Conservation (phyloP, 1,140 invertebrate species). For the Plectrocnemia conspersa region DNA sequence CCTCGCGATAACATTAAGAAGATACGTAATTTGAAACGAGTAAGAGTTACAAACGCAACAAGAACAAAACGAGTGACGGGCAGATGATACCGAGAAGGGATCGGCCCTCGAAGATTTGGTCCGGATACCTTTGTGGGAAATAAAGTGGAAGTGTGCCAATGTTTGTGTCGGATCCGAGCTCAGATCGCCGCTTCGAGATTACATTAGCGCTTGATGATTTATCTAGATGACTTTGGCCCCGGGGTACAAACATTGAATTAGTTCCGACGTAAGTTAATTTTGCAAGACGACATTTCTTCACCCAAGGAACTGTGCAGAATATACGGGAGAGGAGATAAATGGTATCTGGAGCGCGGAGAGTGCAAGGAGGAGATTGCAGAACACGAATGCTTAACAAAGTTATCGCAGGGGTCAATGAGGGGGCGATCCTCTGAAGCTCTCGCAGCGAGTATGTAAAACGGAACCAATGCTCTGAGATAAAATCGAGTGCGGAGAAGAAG, state of each 20-base stretch:
- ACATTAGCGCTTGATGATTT: neutral
- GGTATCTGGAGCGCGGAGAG: conserved; percentile 19
- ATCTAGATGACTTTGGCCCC: neutral
- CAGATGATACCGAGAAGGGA: conserved; percentile 18
- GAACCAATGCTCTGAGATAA: too few relatives aligned
- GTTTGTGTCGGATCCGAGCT: too few relatives aligned
- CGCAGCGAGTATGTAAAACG: conserved; percentile 1
- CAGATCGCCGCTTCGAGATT: too few relatives aligned
- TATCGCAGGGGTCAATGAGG: conserved; percentile 30
- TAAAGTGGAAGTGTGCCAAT: neutral
- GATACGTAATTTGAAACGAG: conserved; percentile 27
- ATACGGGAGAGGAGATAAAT: conserved; percentile 24
- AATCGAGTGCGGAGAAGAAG: too few relatives aligned
- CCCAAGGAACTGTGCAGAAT: too few relatives aligned
- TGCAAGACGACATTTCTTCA: neutral
- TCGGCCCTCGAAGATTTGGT: conserved; percentile 1
- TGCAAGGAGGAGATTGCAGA: conserved; percentile 23
- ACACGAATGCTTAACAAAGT: conserved; percentile 30
- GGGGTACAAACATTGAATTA: neutral
- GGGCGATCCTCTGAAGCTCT: conserved; percentile 15
- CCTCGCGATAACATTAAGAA: conserved; percentile 23
- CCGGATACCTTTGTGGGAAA: conserved; percentile 21
- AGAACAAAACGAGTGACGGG: conserved; percentile 22
- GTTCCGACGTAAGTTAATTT: neutral
- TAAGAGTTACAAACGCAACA: conserved; percentile 26